Conservation (phyloP, 2,888 invertebrate genomes). For the Apamea sordens region DNA sequence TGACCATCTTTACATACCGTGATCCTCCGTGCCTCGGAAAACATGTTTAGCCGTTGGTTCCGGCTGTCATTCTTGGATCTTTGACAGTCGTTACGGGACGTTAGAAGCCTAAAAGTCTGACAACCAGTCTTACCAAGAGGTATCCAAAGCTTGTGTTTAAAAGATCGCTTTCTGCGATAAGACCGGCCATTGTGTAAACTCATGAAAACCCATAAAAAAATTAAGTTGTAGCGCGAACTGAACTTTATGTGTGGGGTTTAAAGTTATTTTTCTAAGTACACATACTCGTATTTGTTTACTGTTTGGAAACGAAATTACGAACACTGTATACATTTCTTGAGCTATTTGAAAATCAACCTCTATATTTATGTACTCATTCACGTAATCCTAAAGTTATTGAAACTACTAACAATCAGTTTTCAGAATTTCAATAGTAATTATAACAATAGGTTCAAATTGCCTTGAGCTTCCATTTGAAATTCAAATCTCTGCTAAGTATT, state of each 20-base stretch:
- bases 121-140: background rate
- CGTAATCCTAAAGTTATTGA: slow-evolving; percentile 24
- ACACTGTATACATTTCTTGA: background rate
- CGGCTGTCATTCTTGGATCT: background rate
- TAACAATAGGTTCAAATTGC: slow-evolving; percentile 36
- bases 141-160: too few relatives aligned
- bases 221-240: background rate
- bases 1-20: background rate
- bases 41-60: background rate
- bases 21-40: background rate
- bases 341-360: slow-evolving; percentile 7
- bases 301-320: background rate
- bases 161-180: too few relatives aligned
- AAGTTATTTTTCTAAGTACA: background rate
- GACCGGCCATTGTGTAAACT: too few relatives aligned
- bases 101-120: background rate
- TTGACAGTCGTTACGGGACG: background rate
- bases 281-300: background rate
- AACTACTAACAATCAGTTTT: slow-evolving; percentile 28
- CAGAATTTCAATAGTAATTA: slow-evolving; percentile 30
- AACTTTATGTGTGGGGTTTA: background rate
- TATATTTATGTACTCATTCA: slow-evolving; percentile 11
- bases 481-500: slow-evolving; percentile 65
- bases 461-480: slow-evolving; percentile 67
- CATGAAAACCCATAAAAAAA: background rate